Conservation (phyloP, 2,888 invertebrate genomes). For the Nephrotoma guestfalica region DNA sequence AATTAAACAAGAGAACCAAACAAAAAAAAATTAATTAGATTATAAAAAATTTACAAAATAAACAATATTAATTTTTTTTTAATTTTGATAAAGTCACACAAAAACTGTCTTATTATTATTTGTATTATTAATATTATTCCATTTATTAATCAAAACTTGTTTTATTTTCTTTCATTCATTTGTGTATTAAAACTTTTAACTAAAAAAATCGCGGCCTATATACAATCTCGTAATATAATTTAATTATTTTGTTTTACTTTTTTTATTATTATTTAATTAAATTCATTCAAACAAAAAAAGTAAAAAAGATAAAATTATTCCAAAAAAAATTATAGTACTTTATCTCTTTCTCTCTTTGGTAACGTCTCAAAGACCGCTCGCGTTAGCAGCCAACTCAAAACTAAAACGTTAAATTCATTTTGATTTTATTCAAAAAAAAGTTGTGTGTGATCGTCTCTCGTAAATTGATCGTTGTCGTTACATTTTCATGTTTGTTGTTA, state of each 20-base stretch:
- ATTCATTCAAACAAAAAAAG: constrained; percentile 4
- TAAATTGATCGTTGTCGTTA: neutral
- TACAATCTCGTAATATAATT: neutral
- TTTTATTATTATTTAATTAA: constrained; percentile 6
- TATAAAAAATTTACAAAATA: neutral
- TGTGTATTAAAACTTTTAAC: neutral
- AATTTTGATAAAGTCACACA: neutral
- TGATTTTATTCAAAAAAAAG: neutral
- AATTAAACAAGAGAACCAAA: constrained; percentile 1
- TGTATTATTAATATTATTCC: neutral
- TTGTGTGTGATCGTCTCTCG: neutral
- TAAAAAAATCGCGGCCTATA: neutral
- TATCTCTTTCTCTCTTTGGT: neutral
- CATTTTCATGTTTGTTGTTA: neutral
- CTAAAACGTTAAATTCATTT: constrained; percentile 16
- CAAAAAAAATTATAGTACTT: constrained; percentile 4
- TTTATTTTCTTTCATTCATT: neutral
- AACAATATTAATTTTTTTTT: neutral
- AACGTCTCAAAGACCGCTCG: constrained; percentile 35
- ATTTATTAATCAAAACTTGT: neutral
- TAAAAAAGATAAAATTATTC: constrained; percentile 5
- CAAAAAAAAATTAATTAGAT: neutral
- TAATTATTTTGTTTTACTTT: constrained; percentile 5
- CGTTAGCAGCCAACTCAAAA: constrained; percentile 37
- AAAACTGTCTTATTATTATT: neutral